These are phyloP conservation scores for Caenorhabditis doughertyi DNA, from an alignment of 2,888 invertebrate genomes.

Conservation along the genomic window DNA sequence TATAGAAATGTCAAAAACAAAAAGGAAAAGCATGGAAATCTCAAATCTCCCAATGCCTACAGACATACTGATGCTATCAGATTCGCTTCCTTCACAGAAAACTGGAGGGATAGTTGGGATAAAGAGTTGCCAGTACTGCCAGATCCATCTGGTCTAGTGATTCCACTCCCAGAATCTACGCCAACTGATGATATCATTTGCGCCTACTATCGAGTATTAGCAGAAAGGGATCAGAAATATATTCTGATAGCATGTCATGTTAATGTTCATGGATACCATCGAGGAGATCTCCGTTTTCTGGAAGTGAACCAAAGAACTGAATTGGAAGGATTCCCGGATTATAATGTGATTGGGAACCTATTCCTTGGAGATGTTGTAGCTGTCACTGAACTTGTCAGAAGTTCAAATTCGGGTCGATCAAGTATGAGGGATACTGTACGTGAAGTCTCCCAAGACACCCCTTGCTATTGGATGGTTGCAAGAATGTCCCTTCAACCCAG, in stretches of 20 bases:
- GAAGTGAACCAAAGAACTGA: conserved; percentile 16
- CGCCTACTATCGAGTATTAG: conserved; percentile 34
- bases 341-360: conserved; percentile 5
- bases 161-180: neutral
- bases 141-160: neutral
- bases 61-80: neutral
- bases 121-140: neutral
- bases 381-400: conserved; percentile 13
- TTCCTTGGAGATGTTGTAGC: conserved; percentile 40
- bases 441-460: neutral
- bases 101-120: neutral
- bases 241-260: conserved; percentile 37
- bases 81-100: conserved; percentile 10
- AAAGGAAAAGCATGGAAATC: neutral
- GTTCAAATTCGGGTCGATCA: neutral
- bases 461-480: conserved; percentile 8
- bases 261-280: conserved; percentile 44
- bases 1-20: neutral
- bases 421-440: neutral
- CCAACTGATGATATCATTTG: neutral
- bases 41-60: neutral
- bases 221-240: conserved; percentile 10
- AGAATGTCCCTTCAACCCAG: conserved; percentile 3
- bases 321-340: neutral
- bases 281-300: conserved; percentile 48